Percentiles rank a stretch among this genome's conserved stretches.
phyloP scores from a whole-genome alignment of 2,113 vertebrate species.

The Lepus americanus region DNA sequence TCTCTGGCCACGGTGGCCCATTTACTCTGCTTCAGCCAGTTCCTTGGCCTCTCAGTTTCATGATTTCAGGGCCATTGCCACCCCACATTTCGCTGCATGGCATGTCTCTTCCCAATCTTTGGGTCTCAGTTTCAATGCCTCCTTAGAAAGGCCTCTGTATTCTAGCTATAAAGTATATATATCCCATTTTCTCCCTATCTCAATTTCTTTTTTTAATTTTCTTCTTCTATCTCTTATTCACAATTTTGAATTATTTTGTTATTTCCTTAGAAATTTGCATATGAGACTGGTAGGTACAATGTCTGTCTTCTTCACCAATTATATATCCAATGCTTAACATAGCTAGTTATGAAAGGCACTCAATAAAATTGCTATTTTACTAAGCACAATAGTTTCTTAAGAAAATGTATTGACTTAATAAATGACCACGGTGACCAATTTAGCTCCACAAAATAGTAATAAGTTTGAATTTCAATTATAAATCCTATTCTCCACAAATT shows the following conservation, averaged over 20 bases:
- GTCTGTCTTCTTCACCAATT: background rate
- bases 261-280: background rate
- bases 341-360: background rate
- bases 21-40: background rate
- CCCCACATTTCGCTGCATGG: background rate
- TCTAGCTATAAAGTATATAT: background rate
- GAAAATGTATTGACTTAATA: background rate
- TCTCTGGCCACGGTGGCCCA: background rate
- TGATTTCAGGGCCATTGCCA: background rate
- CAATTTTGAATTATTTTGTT: background rate
- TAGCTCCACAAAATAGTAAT: conserved; percentile 3
- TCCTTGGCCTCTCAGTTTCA: background rate
- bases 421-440: background rate
- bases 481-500: conserved; percentile 15
- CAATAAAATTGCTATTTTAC: background rate
- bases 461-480: background rate
- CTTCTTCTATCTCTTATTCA: background rate
- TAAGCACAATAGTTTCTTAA: background rate
- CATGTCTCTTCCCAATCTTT: background rate
- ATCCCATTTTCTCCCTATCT: background rate
- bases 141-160: background rate
- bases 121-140: background rate
- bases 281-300: background rate
- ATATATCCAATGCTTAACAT: background rate
- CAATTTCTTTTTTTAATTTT: background rate